Base-by-base conservation (phyloP, 2,888 invertebrate species). In the Portevinia maculata region DNA sequence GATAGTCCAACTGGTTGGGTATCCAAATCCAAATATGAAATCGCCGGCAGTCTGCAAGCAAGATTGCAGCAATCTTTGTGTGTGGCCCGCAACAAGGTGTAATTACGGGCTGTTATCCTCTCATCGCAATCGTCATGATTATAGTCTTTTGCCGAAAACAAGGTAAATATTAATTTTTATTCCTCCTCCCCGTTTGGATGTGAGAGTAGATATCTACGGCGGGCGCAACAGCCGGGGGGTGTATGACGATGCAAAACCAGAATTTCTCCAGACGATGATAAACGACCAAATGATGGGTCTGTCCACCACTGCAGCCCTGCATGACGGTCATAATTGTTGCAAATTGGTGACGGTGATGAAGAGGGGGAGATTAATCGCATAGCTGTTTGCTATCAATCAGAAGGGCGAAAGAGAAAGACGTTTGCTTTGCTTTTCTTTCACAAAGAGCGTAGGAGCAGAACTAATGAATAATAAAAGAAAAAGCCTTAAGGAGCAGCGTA, bases 101-200 rank as follows among this genome's bases (percentile, higher is more conserved):
- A 90, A 90, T 90, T 90, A 90, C 88, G 88, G 87, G 87, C 90
- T 88, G 88, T 90, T 90, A 90, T 89, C 88, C 89, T 89, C 89
- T 90, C 90, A 90, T 90, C 90, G 89, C 75, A 64, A 70, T 78
- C 69, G 60, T 79, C 67, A 73, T 84, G 85, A 85, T 85, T 90
- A 90, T 88, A 90, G 89, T 87, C 87, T 87, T 87, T 87, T 89
- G 86, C 86, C 88, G 85, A 87, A 88, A 87, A 84, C 74, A 85
- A 89, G 89, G 90, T 88, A 90, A 90, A 90, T 90, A 90, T 90
- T 90, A 89, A 89, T 90, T 89, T 88, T 88, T 86, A 87, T 86
- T 83, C 84, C 85, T 84, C 67, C 79, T 79, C 78, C 79, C 67
- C 39, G 50, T 41, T 70, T 50, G 39, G 55, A 30, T 37, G 6